Evolutionary conservation across 2,888 invertebrate genomes (phyloP), one percentile per base, ranked within the genome.

Genomic region (Melieria crassipennis): DNA sequence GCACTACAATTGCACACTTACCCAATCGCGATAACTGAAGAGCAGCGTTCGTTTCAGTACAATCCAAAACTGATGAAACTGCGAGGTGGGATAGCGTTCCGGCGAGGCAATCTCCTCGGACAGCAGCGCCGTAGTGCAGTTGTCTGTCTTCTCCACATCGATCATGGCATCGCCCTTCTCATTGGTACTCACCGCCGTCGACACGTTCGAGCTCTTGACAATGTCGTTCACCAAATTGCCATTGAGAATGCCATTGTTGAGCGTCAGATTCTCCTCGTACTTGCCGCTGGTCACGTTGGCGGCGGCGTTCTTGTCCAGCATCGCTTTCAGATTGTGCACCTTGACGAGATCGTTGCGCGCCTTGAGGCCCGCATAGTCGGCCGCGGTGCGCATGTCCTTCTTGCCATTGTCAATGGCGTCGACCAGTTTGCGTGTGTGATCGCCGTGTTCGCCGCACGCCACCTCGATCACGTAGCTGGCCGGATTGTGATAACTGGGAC

Each of bases 381-480:
- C 88, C n/a, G 92, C 91, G 50, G 90, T 90, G 77, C 94, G 91
- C 80, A 95, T 93, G 81, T 95, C 94, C 78, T 91, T 89, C 81
- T 92, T 92, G 67, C 96, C 95, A 85, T 95, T 95, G 76, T 93
- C 91, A 67, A 97, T 95, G 7, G 96, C 96, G 7, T 91, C 91
- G 6, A 96, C 95, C 67, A 97, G 88, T 80, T 92, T 94, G 76
- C 92, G 91, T 0, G 93, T 94, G 81, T 96, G 93, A 82, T 96
- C 95, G 69, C 98, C 98, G 84, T 98, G 97, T 86, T 98, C 98
- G 0, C 98, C 98, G 83, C 97, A 96, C 0, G 98, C 96, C 4
- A 98, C 96, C 87, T 98, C 98, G 87, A 97, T 97, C 78, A 97
- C 94, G 88, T 95, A 98, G 67, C 97, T 97, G 6, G 98, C 97